These are phyloP conservation scores for Pantherophis guttatus DNA, from an alignment of 2,113 vertebrate species.

Conservation along the genomic window DNA sequence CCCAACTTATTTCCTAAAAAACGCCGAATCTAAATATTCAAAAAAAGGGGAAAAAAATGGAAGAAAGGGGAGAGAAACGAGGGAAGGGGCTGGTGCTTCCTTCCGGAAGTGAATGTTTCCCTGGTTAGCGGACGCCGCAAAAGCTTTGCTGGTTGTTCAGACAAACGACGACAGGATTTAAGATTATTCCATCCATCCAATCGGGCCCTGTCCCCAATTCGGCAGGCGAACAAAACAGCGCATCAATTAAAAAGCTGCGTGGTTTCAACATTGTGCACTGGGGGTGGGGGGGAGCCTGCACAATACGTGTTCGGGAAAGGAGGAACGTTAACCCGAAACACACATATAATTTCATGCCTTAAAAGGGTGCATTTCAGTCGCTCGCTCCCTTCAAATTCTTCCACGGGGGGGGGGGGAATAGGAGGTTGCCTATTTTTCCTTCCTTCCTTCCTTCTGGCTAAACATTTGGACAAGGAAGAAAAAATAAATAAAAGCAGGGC, in stretches of 20 bases:
- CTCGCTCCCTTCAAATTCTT: slow-evolving; percentile 46
- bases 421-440: slow-evolving; percentile 41
- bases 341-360: not conserved
- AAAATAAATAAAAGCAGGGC: not conserved
- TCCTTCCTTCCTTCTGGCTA: slow-evolving; percentile 55
- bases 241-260: not conserved
- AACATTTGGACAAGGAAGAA: slow-evolving; percentile 35
- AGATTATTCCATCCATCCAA: not conserved
- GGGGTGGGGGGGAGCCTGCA: slow-evolving; percentile 17
- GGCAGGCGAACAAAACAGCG: not conserved
- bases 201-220: not conserved
- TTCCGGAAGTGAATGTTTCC: too few species aligned
- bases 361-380: slow-evolving; percentile 61
- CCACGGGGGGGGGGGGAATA: slow-evolving; percentile 44
- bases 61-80: not conserved
- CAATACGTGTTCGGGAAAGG: slow-evolving; percentile 48
- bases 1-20: not conserved
- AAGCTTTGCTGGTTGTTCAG: not conserved
- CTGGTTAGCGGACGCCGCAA: not conserved
- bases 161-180: too few species aligned
- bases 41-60: too few species aligned
- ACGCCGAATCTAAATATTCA: too few species aligned
- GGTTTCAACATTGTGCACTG: slow-evolving; percentile 22
- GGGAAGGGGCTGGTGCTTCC: not conserved
- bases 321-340: slow-evolving; percentile 47